Evolutionary conservation across 2,797 vertebrate genomes (phyloP), one percentile per base, ranked within the genome.

Genomic region (Yasuhikotakia modesta): DNA sequence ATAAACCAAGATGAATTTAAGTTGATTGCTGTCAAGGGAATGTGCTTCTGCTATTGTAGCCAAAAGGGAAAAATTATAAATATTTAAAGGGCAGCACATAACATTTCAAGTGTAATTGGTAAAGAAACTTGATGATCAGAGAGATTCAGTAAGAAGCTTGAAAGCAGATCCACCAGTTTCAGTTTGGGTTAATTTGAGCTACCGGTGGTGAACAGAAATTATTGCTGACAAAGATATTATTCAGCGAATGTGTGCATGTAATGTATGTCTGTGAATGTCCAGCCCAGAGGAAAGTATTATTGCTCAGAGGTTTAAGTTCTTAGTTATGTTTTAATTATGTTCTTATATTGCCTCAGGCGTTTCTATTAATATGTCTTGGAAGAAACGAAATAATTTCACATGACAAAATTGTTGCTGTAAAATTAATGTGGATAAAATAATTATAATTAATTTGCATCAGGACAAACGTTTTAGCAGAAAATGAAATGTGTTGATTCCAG

Each of bases 21-120:
- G 48, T 76, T 81, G 73, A 76, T 76, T 58, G 73, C 69, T 55
- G 39, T 76, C 61, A 6, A 50, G 53, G 63, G 39, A 80, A 76
- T 71, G 76, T 64, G 43, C 22, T 50, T 5, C 30, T 61, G 14
- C 43, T 81, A 30, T 76, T 22, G n/a, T n/a, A 17, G 52, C 39
- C 17, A 57, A 70, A 58, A 35, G 60, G 43, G 22, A 19, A 45
- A 30, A 60, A 21, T 14, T 69, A 60, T 60, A 76, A 69, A 69
- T 69, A 69, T n/a, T 35, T 17, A 63, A 60, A 50, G 19, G 24
- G 43, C 4, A 22, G 17, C 61, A 21, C 13, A 21, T 72, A 22
- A n/a, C 24, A 17, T 64, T 70, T 35, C 2, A 46, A 13, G 24
- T 48, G 48, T 27, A 65, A 66, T 71, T 63, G 27, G 30, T 19